Conservation (phyloP, 2,113 vertebrate genomes). For the Pseudolaguvia tuberculata region DNA sequence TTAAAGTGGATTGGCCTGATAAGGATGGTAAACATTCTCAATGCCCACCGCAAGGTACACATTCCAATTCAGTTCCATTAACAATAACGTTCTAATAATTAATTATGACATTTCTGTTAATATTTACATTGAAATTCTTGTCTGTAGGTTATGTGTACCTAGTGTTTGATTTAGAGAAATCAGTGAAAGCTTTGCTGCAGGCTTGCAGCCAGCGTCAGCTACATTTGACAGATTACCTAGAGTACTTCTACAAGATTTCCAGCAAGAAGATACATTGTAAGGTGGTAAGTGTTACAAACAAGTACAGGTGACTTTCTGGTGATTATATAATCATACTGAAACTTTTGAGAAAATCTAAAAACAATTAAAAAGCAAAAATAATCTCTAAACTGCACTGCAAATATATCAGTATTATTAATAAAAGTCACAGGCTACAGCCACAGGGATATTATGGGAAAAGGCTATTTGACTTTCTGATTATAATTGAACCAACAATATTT, state of each 20-base stretch:
- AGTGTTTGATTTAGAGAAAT: slow-evolving; percentile 95
- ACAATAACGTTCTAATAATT: too few species aligned
- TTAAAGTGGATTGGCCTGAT: slow-evolving; percentile 98
- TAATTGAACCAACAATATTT: not conserved
- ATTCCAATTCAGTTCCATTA: too few species aligned
- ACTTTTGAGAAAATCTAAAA: too few species aligned
- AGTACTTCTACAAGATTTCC: slow-evolving; percentile 98
- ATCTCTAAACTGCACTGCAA: not conserved
- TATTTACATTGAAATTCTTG: not conserved
- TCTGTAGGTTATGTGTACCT: slow-evolving; percentile 90
- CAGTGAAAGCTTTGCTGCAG: slow-evolving; percentile 87
- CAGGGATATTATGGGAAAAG: too few species aligned
- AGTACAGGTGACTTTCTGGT: not conserved
- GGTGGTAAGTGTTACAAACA: slow-evolving; percentile 74
- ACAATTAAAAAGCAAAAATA: not conserved
- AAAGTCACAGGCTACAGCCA: not conserved
- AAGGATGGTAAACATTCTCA: slow-evolving; percentile 99
- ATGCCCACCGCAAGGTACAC: slow-evolving; percentile 97
- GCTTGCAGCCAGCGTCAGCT: slow-evolving; percentile 87
- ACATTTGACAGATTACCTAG: slow-evolving; percentile 83
- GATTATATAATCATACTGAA: not conserved
- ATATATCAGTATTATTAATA: too few species aligned
- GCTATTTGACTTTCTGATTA: not conserved
- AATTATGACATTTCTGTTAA: too few species aligned
- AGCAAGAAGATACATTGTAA: slow-evolving; percentile 96